Conservation (phyloP, 1,140 invertebrate genomes). For the Eciton burchellii region DNA sequence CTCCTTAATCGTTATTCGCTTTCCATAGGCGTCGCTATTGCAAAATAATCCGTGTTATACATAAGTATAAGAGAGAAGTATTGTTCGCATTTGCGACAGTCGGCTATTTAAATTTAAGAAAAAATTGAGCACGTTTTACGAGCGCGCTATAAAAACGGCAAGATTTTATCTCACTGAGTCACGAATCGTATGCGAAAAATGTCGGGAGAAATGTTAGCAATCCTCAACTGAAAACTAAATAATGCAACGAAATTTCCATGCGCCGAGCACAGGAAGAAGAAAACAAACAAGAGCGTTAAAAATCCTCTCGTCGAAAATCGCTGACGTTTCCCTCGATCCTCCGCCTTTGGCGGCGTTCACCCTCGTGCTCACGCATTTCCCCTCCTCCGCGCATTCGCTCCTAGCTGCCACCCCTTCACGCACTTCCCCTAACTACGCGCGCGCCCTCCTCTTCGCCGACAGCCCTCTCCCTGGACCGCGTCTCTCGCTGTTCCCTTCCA, state of each 20-base stretch:
- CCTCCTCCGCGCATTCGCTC: not conserved
- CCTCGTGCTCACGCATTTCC: slow-evolving; percentile 20
- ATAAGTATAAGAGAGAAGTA: not conserved
- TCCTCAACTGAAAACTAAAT: too few species aligned
- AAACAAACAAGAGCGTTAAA: not conserved
- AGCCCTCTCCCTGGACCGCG: slow-evolving; percentile 19
- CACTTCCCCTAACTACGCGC: slow-evolving; percentile 30
- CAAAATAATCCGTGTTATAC: not conserved
- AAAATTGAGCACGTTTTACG: not conserved
- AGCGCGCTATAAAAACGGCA: too few species aligned
- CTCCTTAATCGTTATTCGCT: not conserved
- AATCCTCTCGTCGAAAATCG: not conserved
- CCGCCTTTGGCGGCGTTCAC: not conserved
- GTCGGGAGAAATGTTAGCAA: too few species aligned
- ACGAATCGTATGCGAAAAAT: too few species aligned
- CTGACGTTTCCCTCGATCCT: not conserved
- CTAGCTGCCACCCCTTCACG: slow-evolving; percentile 35
- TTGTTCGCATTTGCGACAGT: not conserved
- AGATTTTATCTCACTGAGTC: too few species aligned
- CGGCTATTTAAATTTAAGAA: not conserved
- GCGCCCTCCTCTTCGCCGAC: slow-evolving; percentile 4
- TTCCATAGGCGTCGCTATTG: slow-evolving; percentile 26
- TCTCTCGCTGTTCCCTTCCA: slow-evolving; percentile 44
- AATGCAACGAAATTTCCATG: too few species aligned
- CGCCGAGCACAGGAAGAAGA: too few species aligned